Evolutionary conservation across 2,797 vertebrate species (phyloP).

Genomic region (Tangara arthus): DNA sequence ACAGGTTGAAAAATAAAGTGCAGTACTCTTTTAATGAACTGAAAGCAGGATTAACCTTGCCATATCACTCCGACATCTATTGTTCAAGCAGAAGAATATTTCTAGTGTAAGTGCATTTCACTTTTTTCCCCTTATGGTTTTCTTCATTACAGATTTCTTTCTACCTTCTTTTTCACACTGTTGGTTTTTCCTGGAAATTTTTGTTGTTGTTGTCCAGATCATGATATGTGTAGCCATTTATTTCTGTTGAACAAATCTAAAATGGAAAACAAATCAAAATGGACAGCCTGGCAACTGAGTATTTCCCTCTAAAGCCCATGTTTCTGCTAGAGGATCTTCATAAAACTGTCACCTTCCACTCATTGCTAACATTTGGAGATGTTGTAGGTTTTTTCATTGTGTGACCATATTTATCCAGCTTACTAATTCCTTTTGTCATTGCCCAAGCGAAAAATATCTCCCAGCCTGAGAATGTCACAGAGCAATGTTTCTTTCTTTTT

Average conservation of each 20-base stretch:
- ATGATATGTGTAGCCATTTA: neutral
- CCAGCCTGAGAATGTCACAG: neutral
- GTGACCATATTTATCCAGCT: neutral
- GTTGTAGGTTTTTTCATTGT: rapidly evolving
- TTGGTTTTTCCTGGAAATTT: neutral
- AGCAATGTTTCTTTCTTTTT: neutral
- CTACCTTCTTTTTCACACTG: neutral
- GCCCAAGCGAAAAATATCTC: neutral
- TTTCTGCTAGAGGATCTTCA: neutral
- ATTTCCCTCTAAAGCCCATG: neutral
- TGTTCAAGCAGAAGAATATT: neutral
- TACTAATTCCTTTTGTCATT: neutral
- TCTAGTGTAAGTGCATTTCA: neutral
- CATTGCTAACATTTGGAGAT: neutral
- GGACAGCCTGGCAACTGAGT: neutral
- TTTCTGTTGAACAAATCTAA: neutral
- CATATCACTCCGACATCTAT: neutral
- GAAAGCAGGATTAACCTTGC: neutral
- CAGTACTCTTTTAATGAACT: neutral
- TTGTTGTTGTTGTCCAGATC: neutral
- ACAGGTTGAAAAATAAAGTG: neutral
- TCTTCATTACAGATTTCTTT: neutral
- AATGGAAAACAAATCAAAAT: neutral
- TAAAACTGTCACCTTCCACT: neutral
- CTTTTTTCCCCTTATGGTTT: neutral